These are phyloP conservation scores for Nomada ruficornis DNA, from an alignment of 2,888 invertebrate genomes.

Conservation along the genomic window DNA sequence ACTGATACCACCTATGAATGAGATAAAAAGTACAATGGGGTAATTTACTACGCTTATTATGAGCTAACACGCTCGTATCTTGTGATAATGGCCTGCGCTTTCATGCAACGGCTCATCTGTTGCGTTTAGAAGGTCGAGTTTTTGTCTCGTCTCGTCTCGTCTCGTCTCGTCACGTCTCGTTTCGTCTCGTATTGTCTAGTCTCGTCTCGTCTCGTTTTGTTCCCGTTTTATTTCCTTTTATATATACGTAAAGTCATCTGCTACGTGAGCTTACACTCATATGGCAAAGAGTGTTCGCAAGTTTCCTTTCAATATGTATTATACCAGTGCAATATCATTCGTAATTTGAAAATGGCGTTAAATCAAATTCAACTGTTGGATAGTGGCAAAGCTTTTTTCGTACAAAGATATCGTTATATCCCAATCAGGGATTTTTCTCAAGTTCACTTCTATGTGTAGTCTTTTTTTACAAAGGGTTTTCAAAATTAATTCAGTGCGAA, in stretches of 20 bases:
- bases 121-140: slow-evolving; percentile 43
- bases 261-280: slow-evolving; percentile 2
- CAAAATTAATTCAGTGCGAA: slow-evolving; percentile 41
- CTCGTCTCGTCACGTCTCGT: slow-evolving; percentile 44
- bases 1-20: slow-evolving; percentile 44
- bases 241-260: slow-evolving; percentile 30
- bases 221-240: slow-evolving; percentile 50
- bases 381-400: slow-evolving; percentile 10
- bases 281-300: neutral
- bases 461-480: slow-evolving; percentile 16
- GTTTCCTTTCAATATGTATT: neutral
- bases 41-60: slow-evolving; percentile 42
- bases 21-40: slow-evolving; percentile 40
- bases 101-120: slow-evolving; percentile 39
- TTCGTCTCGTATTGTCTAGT: slow-evolving; percentile 45
- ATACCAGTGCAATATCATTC: slow-evolving; percentile 23
- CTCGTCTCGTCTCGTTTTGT: slow-evolving; percentile 46
- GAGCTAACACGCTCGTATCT: slow-evolving; percentile 53
- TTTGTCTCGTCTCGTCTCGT: slow-evolving; percentile 44
- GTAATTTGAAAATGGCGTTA: neutral
- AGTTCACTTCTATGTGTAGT: slow-evolving; percentile 27
- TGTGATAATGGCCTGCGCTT: slow-evolving; percentile 55
- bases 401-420: slow-evolving; percentile 2
- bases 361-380: slow-evolving; percentile 24
- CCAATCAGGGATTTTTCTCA: neutral